Percentiles rank a stretch among this genome's conserved stretches.
phyloP scores from a whole-genome alignment of 2,888 invertebrate species.

The Actias luna region DNA sequence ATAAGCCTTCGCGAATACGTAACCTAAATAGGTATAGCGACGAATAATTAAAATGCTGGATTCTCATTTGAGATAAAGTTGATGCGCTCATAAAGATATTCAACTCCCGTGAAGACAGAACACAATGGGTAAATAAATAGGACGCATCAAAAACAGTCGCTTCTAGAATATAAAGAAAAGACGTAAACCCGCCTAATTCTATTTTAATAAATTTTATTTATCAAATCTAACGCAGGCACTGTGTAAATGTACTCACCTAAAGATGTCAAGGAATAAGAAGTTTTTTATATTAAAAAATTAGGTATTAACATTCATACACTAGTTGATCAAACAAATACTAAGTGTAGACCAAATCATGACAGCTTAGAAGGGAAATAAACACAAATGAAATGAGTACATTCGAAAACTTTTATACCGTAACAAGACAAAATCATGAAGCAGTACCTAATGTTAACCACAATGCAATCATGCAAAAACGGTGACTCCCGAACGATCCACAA shows the following conservation, averaged over 20 bases:
- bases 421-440: too few species aligned
- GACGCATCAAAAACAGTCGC: constrained; percentile 1
- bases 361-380: too few species aligned
- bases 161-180: constrained; percentile 1
- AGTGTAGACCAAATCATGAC: too few species aligned
- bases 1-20: constrained; percentile 10
- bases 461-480: too few species aligned
- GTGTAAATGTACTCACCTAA: not conserved
- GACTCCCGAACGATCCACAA: too few species aligned
- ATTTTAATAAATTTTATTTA: not conserved
- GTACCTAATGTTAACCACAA: too few species aligned
- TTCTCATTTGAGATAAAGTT: constrained; percentile 33
- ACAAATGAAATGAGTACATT: too few species aligned
- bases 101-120: constrained; percentile 12
- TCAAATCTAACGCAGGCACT: not conserved
- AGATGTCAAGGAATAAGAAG: not conserved
- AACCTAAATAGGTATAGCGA: not conserved
- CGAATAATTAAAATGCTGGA: constrained; percentile 32
- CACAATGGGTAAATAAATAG: constrained; percentile 5
- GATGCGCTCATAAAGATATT: constrained; percentile 23
- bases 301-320: not conserved
- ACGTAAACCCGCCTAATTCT: not conserved
- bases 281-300: not conserved
- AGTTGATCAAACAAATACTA: not conserved
- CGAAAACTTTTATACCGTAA: too few species aligned